A percentile compares a stretch with the other conserved stretches of the same genome.
Evolutionary conservation across 2,888 invertebrate species (phyloP).

Genomic region (Drosophila mercatorum): DNA sequence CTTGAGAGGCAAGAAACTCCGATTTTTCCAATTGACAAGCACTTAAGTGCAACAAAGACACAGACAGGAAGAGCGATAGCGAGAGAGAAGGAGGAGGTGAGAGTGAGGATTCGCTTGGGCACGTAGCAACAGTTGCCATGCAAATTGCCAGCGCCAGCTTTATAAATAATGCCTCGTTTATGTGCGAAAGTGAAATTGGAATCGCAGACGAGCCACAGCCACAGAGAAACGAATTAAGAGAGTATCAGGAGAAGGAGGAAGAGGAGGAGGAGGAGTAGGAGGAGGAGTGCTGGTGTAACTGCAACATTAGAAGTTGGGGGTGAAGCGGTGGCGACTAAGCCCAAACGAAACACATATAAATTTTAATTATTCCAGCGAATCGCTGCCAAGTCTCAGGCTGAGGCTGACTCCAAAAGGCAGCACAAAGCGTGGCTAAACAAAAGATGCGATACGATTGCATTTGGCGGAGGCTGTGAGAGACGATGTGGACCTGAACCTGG

Average conservation of each 20-base stretch:
- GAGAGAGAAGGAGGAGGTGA: background rate
- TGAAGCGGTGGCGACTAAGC: conserved; percentile 24
- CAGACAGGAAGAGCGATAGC: background rate
- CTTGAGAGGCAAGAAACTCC: background rate
- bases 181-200: conserved; percentile 73
- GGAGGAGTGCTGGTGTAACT: conserved; percentile 14
- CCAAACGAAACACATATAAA: conserved; percentile 69
- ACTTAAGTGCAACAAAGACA: conserved; percentile 9
- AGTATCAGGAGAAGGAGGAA: background rate
- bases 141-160: conserved; percentile 67
- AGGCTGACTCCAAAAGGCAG: conserved; percentile 17
- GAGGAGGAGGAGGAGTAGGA: background rate
- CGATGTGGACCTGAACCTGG: conserved; percentile 4
- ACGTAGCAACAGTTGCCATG: conserved; percentile 65
- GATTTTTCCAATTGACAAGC: conserved; percentile 9
- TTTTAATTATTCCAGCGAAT: conserved; percentile 79
- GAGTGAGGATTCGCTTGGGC: conserved; percentile 33
- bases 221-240: conserved; percentile 5
- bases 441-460: conserved; percentile 67
- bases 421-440: conserved; percentile 50
- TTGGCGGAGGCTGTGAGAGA: conserved; percentile 37
- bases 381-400: conserved; percentile 3
- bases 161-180: conserved; percentile 61
- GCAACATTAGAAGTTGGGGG: conserved; percentile 48
- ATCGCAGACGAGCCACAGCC: background rate